These are phyloP conservation scores for Odontocerum albicorne DNA, from an alignment of 2,888 invertebrate genomes.

Conservation along the genomic window DNA sequence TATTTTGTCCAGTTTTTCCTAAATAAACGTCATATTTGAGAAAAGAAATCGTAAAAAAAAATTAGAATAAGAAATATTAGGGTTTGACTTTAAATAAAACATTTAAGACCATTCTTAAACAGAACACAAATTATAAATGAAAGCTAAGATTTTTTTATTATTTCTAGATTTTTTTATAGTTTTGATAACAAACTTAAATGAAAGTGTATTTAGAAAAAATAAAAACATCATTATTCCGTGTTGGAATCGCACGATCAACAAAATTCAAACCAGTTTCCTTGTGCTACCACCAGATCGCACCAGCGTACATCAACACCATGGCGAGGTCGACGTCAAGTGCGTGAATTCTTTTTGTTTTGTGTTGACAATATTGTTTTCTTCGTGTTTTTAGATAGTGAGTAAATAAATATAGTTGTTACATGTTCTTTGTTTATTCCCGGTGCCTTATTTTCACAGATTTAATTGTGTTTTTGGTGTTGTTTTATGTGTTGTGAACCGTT, in stretches of 20 bases:
- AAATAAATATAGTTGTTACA: constrained; percentile 24
- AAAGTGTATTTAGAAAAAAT: too few relatives aligned
- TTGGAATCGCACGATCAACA: constrained; percentile 19
- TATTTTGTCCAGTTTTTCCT: too few relatives aligned
- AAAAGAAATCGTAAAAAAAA: too few relatives aligned
- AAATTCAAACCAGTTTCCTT: constrained; percentile 8
- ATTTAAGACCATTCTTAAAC: too few relatives aligned
- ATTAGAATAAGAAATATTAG: too few relatives aligned
- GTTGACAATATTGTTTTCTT: constrained; percentile 50
- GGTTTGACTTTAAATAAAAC: too few relatives aligned
- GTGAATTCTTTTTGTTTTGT: constrained; percentile 55
- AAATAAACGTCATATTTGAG: too few relatives aligned
- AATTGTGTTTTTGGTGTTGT: constrained; percentile 25
- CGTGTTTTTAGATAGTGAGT: constrained; percentile 44
- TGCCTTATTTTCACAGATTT: constrained; percentile 22
- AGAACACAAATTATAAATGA: too few relatives aligned
- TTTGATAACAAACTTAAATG: too few relatives aligned
- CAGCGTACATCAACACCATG: constrained; percentile 46
- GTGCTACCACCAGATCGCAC: constrained; percentile 18
- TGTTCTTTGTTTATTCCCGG: constrained; percentile 16
- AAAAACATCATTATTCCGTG: too few relatives aligned
- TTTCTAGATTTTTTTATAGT: too few relatives aligned
- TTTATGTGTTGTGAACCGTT: constrained; percentile 44
- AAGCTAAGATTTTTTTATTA: too few relatives aligned
- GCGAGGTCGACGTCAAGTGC: constrained; percentile 54